Conservation (phyloP, 2,113 vertebrate genomes). For the Pristiophorus japonicus region DNA sequence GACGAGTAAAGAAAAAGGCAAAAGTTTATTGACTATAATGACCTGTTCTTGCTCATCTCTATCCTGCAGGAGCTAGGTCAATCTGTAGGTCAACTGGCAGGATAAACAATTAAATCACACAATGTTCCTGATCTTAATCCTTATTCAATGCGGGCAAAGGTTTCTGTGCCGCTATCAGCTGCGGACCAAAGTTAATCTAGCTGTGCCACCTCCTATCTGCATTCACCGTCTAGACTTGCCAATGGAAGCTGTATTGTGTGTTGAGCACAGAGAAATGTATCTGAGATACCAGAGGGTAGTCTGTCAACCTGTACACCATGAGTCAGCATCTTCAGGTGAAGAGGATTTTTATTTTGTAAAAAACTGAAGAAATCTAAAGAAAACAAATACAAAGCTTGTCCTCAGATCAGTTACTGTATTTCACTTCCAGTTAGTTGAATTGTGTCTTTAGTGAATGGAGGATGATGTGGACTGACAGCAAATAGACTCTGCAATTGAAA, state of each 20-base stretch:
- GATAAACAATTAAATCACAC: not conserved
- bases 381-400: not conserved
- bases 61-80: not conserved
- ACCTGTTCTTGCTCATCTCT: not conserved
- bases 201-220: not conserved
- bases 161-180: not conserved
- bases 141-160: not conserved
- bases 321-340: not conserved
- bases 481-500: not conserved
- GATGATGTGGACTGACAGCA: not conserved
- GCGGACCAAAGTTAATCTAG: not conserved
- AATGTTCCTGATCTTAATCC: not conserved
- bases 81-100: too few relatives aligned
- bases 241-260: not conserved
- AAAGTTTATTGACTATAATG: not conserved
- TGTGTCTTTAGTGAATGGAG: not conserved
- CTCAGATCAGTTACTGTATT: not conserved
- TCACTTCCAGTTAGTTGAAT: not conserved
- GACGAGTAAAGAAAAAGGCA: not conserved
- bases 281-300: not conserved
- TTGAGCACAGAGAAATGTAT: not conserved
- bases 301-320: not conserved
- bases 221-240: not conserved
- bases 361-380: not conserved
- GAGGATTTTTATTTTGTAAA: not conserved